Evolutionary conservation across 2,113 vertebrate species (phyloP).

Genomic region (Cisticola juncidis): DNA sequence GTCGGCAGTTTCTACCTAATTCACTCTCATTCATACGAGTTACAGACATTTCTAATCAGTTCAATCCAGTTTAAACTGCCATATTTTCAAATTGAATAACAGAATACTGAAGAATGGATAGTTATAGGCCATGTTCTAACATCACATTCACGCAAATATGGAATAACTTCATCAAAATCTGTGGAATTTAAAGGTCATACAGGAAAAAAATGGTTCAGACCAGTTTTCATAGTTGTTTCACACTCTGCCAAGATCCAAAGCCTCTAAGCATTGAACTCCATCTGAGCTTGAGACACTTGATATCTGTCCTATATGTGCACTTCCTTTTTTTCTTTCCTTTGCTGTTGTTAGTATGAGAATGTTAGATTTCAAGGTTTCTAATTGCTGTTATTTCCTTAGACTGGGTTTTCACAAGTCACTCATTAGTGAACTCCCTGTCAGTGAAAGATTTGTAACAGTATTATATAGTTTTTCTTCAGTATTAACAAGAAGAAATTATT

Average conservation of each 20-base stretch:
- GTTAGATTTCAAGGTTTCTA: neutral
- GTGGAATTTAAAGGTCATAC: neutral
- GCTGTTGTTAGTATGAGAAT: neutral
- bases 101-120: neutral
- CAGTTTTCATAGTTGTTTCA: neutral
- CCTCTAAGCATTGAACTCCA: neutral
- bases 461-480: neutral
- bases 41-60: neutral
- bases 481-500: neutral
- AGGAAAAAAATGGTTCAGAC: neutral
- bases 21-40: neutral
- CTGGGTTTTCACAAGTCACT: neutral
- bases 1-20: neutral
- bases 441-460: neutral
- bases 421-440: neutral
- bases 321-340: neutral
- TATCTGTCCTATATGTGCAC: neutral
- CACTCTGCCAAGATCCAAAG: neutral
- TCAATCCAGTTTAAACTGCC: neutral
- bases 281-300: neutral
- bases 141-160: neutral
- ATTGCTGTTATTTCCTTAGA: neutral
- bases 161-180: neutral
- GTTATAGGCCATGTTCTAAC: neutral
- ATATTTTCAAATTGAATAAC: neutral